Evolutionary conservation across 1,140 invertebrate species (phyloP).

Genomic region (Zaprionus tsacasi): DNA sequence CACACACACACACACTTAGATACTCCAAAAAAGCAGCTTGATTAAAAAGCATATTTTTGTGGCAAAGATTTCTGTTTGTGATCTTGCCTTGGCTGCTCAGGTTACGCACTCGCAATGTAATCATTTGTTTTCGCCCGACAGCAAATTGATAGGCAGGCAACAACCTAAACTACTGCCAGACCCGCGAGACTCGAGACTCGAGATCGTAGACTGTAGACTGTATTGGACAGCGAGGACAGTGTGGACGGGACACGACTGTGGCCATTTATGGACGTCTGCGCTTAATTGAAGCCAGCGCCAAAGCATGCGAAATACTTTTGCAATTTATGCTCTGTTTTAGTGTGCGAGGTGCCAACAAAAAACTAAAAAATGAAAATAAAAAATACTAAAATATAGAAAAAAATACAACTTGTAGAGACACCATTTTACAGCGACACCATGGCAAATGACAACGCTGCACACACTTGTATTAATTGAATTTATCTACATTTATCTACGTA

Average conservation of each 20-base stretch:
- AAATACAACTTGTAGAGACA: slow-evolving; percentile 29
- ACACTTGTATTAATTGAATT: slow-evolving; percentile 64
- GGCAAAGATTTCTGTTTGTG: slow-evolving; percentile 16
- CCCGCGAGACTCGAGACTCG: background rate
- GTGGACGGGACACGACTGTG: slow-evolving; percentile 31
- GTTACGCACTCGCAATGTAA: slow-evolving; percentile 77
- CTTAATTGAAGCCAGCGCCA: slow-evolving; percentile 73
- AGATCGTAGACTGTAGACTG: slow-evolving; percentile 13
- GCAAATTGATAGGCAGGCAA: slow-evolving; percentile 77
- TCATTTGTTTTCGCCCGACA: slow-evolving; percentile 74
- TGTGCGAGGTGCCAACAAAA: slow-evolving; percentile 56
- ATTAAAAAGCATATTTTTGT: slow-evolving; percentile 70
- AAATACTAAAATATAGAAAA: slow-evolving; percentile 5
- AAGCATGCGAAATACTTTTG: slow-evolving; percentile 77
- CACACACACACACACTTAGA: background rate
- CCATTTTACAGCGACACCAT: slow-evolving; percentile 30
- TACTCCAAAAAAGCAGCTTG: slow-evolving; percentile 46
- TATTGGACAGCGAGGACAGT: slow-evolving; percentile 3
- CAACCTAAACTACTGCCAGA: slow-evolving; percentile 49
- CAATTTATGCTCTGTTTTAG: slow-evolving; percentile 50
- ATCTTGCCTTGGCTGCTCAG: slow-evolving; percentile 56
- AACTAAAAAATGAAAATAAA: slow-evolving; percentile 31
- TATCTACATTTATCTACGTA: slow-evolving; percentile 67
- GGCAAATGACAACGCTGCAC: slow-evolving; percentile 62
- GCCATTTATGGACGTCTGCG: slow-evolving; percentile 78